phyloP scores from a whole-genome alignment of 2,888 invertebrate genomes.

The Lottia gigantea region DNA sequence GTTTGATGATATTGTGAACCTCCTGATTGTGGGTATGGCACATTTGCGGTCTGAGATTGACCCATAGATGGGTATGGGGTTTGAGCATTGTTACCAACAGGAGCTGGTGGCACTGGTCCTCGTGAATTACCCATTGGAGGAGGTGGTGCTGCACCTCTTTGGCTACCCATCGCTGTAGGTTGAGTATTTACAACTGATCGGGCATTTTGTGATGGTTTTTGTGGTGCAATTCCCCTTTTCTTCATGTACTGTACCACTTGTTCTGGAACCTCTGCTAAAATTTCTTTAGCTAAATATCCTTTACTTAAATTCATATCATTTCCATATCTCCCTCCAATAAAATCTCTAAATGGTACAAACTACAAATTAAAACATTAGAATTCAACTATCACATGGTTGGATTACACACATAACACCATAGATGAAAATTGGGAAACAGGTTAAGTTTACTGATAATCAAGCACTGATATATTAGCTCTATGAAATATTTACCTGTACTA shows the following conservation, averaged over 20 bases:
- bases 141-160: too few species aligned
- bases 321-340: constrained; percentile 43
- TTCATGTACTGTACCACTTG: constrained; percentile 72
- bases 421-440: too few species aligned
- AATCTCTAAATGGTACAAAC: constrained; percentile 66
- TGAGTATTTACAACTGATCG: too few species aligned
- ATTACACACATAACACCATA: background rate
- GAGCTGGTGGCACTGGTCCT: too few species aligned
- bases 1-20: too few species aligned
- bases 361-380: constrained; percentile 32
- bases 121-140: too few species aligned
- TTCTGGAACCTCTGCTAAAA: constrained; percentile 66
- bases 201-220: constrained; percentile 15
- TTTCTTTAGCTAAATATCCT: constrained; percentile 72
- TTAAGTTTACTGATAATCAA: background rate
- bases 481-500: constrained; percentile 55
- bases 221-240: constrained; percentile 51
- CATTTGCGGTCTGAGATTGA: too few species aligned
- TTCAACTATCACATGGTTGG: background rate
- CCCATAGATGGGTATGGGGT: too few species aligned
- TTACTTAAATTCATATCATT: constrained; percentile 44
- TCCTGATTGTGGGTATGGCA: too few species aligned
- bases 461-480: background rate
- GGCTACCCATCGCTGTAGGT: too few species aligned
- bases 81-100: too few species aligned